phyloP scores from a whole-genome alignment of 2,888 invertebrate species.

The Drosophila macrothrix region DNA sequence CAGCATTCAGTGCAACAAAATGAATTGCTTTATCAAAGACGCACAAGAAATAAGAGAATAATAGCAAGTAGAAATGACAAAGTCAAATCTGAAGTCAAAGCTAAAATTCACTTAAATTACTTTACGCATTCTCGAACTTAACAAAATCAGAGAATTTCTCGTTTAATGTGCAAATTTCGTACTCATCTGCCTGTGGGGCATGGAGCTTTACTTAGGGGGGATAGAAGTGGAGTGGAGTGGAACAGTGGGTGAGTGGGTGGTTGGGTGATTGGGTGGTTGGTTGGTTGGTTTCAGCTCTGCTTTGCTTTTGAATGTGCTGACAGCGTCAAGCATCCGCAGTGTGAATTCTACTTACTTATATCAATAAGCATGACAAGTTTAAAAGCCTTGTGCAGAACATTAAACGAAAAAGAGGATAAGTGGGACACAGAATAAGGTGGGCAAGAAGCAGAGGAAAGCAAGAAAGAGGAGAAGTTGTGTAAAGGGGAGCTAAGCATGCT shows the following conservation, averaged over 20 bases:
- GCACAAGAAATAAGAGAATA: not conserved
- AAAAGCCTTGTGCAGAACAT: conserved; percentile 61
- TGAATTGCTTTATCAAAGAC: not conserved
- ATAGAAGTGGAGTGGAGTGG: not conserved
- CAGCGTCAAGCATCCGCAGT: conserved; percentile 54
- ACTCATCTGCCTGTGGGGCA: conserved; percentile 8
- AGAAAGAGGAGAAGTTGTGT: not conserved
- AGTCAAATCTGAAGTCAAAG: conserved; percentile 51
- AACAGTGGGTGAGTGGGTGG: not conserved
- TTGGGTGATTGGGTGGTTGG: not conserved
- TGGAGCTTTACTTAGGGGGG: not conserved
- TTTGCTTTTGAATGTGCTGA: conserved; percentile 55
- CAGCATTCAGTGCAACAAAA: conserved; percentile 10
- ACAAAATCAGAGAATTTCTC: conserved; percentile 41
- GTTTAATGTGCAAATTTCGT: conserved; percentile 53
- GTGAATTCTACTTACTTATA: conserved; percentile 69
- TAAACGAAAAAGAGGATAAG: conserved; percentile 18
- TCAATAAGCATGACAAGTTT: conserved; percentile 78
- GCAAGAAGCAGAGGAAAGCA: not conserved
- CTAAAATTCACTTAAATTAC: conserved; percentile 67
- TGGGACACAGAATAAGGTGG: not conserved
- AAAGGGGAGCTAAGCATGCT: conserved; percentile 15
- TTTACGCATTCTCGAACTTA: conserved; percentile 49
- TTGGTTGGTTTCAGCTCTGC: not conserved
- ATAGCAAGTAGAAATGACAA: conserved; percentile 30